These are phyloP conservation scores for Pagrus major DNA, from an alignment of 2,113 vertebrate species.

Conservation along the genomic window DNA sequence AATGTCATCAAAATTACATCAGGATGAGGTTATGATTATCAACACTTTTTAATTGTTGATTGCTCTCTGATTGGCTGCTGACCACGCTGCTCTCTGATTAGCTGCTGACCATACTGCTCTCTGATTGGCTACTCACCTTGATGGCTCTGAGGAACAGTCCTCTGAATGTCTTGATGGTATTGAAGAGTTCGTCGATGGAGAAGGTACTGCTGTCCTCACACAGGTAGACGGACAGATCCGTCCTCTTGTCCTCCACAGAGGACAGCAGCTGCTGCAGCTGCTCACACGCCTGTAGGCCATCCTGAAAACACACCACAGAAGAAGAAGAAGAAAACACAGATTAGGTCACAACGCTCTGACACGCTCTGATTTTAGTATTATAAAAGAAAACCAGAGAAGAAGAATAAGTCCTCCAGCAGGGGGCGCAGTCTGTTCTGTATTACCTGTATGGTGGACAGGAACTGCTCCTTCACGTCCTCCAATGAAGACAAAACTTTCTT, in stretches of 20 bases:
- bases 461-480: constrained; percentile 87
- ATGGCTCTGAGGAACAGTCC: constrained; percentile 87
- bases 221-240: constrained; percentile 88
- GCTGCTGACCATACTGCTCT: neutral
- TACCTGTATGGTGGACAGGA: constrained; percentile 58
- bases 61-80: neutral
- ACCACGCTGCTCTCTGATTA: neutral
- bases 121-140: constrained; percentile 83
- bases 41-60: neutral
- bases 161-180: constrained; percentile 90
- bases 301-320: constrained; percentile 71
- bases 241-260: constrained; percentile 83
- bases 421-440: neutral
- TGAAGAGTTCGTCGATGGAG: constrained; percentile 89
- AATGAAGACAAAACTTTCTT: constrained; percentile 73
- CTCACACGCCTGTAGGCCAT: constrained; percentile 79
- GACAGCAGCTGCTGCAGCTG: constrained; percentile 84
- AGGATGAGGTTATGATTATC: too few species aligned
- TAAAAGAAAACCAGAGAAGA: neutral
- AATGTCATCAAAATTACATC: too few species aligned
- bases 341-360: neutral
- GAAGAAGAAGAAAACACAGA: neutral
- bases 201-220: constrained; percentile 89
- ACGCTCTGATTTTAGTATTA: neutral
- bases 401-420: neutral